Base-by-base conservation (phyloP, 2,888 invertebrate genomes). In the Notodonta ziczac region DNA sequence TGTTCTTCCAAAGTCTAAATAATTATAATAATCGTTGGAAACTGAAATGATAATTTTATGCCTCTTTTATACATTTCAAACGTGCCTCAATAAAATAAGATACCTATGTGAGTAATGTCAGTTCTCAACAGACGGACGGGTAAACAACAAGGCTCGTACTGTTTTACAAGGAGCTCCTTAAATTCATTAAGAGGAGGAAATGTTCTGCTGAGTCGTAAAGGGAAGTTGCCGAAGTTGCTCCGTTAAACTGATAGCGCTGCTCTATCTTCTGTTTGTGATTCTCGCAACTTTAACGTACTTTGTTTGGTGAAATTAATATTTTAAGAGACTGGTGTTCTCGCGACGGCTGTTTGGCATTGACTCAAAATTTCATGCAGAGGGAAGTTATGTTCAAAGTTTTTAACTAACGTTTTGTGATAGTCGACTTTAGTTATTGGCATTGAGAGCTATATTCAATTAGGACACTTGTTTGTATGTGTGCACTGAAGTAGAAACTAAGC, bases 121-220 rank as follows among this genome's bases (percentile, higher is more conserved):
- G 10, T 40, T 40, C 39, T 55, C 14, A 14, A 16, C 1, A 40
- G 39, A 65, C 52, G 63, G 64, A 70, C 52, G 63, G 64, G 69
- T 67, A 74, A 71, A 72, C 70, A 67, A 66, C 40, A 40, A 50
- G 16, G 59, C 24, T 57, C 42, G 16, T 60, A 68, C 61, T 62
- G 73, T 80, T 72, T 61, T 72, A 52, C 67, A 68, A 67, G 67
- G 68, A 71, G 67, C 77, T 70, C 73, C 74, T 77, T 80, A 83
- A 85, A 84, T 81, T 83, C 75, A 84, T 86, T 81, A 81, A 74
- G 76, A 70, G 65, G 62, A 73, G 73, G 73, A 78, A 80, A 77
- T 81, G 77, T 82, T 81, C 76, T 72, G 67, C 68, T 68, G 73
- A 69, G 72, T 74, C 70, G 71, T 76, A 75, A 73, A 72, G 73